Base-by-base conservation (phyloP, 1,140 invertebrate genomes). In the Bombus superbus region DNA sequence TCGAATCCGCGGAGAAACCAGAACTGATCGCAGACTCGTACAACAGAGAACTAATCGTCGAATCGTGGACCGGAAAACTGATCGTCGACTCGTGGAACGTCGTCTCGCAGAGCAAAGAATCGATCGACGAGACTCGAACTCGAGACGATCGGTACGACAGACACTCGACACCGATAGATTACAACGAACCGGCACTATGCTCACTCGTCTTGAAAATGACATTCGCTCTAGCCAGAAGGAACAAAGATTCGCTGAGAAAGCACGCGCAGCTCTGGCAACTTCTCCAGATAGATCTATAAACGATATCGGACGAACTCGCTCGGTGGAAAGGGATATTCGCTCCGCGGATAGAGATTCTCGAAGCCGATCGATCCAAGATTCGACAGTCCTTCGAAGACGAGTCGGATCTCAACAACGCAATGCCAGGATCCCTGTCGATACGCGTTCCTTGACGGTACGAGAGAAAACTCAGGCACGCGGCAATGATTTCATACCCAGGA, bases 241-340 rank as follows among this genome's bases (percentile, higher is more conserved):
- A 83, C 32, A 62, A 53, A 64, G 80, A 79, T 42, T 68, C 1
- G 40, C 42, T 13, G 71, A 88, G 2, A n/a, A 9, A 9, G 25
- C 11, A 25, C 79, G 35, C 15, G 18, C 13, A 25, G 0, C 18
- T 6, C 11, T n/a, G 15, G 3, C 22, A 25, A 11, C 32, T 15
- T 15, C 38, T 38, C 81, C 22, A n/a, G 42, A 62, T 44, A 73
- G 38, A 59, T 28, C 38, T 47, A 4, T 62, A 28, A 88, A n/a
- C 28, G 59, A 88, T 32, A 15, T 71, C 22, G 85, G 18, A 76
- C 81, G 87, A 32, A 44, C 40, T 40, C 86, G 66, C 32, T 47
- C 53, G 4, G n/a, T 25, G 1, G 62, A 83, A n/a, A 75, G 28
- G 1, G 35, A n/a, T 5, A 2, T 18, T 25, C 79, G 68, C 18